Evolutionary conservation across 2,888 invertebrate species (phyloP), one percentile per base, ranked within the genome.

Genomic region (Buathra laborator): DNA sequence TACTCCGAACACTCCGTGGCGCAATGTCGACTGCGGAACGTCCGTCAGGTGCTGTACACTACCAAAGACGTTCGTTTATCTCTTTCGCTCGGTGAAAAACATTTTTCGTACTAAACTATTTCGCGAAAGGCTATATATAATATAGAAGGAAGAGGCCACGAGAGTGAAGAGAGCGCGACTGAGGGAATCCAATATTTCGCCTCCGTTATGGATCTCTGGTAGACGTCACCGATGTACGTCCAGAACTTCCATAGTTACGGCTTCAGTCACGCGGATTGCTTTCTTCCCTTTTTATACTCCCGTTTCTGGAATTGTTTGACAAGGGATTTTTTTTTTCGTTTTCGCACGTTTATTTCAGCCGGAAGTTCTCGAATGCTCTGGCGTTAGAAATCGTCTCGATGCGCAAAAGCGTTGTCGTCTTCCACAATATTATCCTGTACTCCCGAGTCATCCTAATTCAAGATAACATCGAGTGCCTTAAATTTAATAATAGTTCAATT

Each of bases 261-360:
- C 86, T 86, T 86, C 89, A 87, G 89, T 87, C 89, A 86, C 85
- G 86, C 86, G 89, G 86, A 87, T 89, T 86, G 86, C 87, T 87
- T 87, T 85, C 82, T 67, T 84, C 83, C 66, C 83, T 80, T 83
- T 87, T 83, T 75, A 79, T 86, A 74, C 81, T 70, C 76, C 68
- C 70, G 68, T 87, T 59, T 46, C 53, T 9, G 56, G 66, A 81
- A 81, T 84, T 86, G 84, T 86, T 87, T 87, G 86, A 89, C 72
- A 86, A 82, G 82, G 85, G 46, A 46, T 68, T 37, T 64, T 7
- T 64, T 7, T 19, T 37, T 10, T 24, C 64, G 12, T 9, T 44
- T 29, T 37, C 59, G 75, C 43, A 9, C 68, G 43, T 29, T 80
- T 16, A 16, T 37, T 79, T 14, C 53, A 7, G 14, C 10, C 16